A percentile compares a stretch with the other conserved stretches of the same genome.
phyloP scores from a whole-genome alignment of 2,797 vertebrate genomes.

The Calcarius lapponicus region DNA sequence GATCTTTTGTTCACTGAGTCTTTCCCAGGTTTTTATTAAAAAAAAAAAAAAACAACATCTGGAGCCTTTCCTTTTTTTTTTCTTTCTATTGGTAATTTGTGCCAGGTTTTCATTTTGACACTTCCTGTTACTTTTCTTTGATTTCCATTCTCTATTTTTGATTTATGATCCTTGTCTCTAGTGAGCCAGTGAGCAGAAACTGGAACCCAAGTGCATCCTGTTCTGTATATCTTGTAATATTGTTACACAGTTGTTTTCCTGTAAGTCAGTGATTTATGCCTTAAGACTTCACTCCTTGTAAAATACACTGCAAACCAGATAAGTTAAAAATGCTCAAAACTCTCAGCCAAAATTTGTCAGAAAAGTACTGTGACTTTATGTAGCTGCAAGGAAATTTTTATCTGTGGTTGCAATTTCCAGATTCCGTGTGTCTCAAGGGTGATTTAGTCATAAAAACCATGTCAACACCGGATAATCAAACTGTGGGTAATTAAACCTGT shows the following conservation, averaged over 20 bases:
- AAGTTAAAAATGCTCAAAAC: conserved; percentile 53
- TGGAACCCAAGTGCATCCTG: conserved; percentile 60
- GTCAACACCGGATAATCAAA: conserved; percentile 39
- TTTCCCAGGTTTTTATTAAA: background rate
- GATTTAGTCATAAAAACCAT: conserved; percentile 46
- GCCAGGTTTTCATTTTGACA: conserved; percentile 70
- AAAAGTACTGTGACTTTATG: conserved; percentile 25
- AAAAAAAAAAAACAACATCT: conserved; percentile 40
- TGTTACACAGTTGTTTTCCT: conserved; percentile 66
- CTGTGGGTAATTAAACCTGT: conserved; percentile 29
- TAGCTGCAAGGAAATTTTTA: conserved; percentile 50
- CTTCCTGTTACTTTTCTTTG: conserved; percentile 71
- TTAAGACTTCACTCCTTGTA: conserved; percentile 52
- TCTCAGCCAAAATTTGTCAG: conserved; percentile 45
- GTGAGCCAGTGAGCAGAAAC: conserved; percentile 55
- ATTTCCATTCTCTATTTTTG: conserved; percentile 58
- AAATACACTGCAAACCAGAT: conserved; percentile 20
- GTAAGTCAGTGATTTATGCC: conserved; percentile 64
- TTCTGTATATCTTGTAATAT: conserved; percentile 62
- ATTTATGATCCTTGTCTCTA: conserved; percentile 62
- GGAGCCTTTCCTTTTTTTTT: conserved; percentile 54
- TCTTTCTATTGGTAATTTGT: conserved; percentile 50
- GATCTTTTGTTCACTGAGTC: conserved; percentile 28
- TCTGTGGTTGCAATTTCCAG: conserved; percentile 47
- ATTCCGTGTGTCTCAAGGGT: background rate